phyloP scores from a whole-genome alignment of 1,140 invertebrate species.

The Lucilia cuprina region DNA sequence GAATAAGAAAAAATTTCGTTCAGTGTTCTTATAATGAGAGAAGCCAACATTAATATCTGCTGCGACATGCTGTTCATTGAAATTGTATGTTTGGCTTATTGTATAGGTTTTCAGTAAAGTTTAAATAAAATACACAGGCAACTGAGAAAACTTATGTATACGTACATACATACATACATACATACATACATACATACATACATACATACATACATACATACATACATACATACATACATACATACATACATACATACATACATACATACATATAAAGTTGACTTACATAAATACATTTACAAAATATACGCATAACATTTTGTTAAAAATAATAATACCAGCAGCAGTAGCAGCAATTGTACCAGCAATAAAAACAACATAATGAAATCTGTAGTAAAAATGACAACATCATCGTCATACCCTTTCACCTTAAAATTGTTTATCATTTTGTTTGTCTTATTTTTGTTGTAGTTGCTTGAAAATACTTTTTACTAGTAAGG shows the following conservation, averaged over 20 bases:
- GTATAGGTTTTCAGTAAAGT: neutral
- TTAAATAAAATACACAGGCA: neutral
- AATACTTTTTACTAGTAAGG: neutral
- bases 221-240: neutral
- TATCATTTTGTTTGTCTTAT: neutral
- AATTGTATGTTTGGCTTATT: neutral
- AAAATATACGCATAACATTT: neutral
- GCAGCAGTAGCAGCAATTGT: neutral
- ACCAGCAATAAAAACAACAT: neutral
- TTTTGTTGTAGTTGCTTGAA: neutral
- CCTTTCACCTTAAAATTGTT: neutral
- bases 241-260: neutral
- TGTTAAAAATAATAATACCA: neutral
- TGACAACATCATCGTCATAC: neutral
- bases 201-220: too few relatives aligned
- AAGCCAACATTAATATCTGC: neutral
- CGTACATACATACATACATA: too few relatives aligned
- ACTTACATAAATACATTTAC: neutral
- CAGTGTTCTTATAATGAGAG: neutral
- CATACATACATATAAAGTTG: too few relatives aligned
- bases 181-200: too few relatives aligned
- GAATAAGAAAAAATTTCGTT: neutral
- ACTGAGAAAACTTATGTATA: neutral
- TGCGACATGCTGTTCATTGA: neutral
- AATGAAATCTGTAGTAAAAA: neutral